Evolutionary conservation across 2,113 vertebrate genomes (phyloP), one percentile per base, ranked within the genome.

Genomic region (Hyaena hyaena): DNA sequence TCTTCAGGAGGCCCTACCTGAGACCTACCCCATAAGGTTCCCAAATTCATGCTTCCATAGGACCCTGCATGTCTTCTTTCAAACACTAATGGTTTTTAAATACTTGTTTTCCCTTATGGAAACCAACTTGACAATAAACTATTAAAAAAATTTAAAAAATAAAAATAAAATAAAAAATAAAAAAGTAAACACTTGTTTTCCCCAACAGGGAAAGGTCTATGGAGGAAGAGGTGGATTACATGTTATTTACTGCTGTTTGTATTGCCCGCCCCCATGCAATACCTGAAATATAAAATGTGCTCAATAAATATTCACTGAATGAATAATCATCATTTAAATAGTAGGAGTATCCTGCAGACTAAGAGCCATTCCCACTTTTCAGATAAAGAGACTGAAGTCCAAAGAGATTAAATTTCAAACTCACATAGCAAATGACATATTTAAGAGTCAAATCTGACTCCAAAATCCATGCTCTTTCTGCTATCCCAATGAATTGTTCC

Each of bases 341-440:
- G 19, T 73, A 90, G 65, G 43, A 93, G 4, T 93, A 90, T 10
- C 50, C 7, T 48, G 21, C 31, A 92, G 71, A 76, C 2, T 24
- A 88, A 65, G 61, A 86, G 14, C 74, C 14, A 84, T 65, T 91
- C 10, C n/a, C 4, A 7, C 33, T 82, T 87, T 69, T 50, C 55
- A 71, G 26, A 81, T 17, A 48, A 86, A 33, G 14, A 88, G 81
- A 68, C 31, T 48, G 16, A 97, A 82, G 9, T 74, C 35, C 23
- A 94, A 73, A 55, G 48, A 58, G 16, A 23, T 92, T 68, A 84
- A 87, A n/a, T 68, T 94, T 88, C n/a, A 92, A 92, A 76, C 48
- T 92, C 58, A 82, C 21, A 53, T 63, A 77, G 50, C 10, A 87
- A 90, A 88, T 73, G 68, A 31, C 7, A 24, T 45, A 69, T 76